phyloP scores from a whole-genome alignment of 2,797 vertebrate species.

The Ctenopoma multispine region DNA sequence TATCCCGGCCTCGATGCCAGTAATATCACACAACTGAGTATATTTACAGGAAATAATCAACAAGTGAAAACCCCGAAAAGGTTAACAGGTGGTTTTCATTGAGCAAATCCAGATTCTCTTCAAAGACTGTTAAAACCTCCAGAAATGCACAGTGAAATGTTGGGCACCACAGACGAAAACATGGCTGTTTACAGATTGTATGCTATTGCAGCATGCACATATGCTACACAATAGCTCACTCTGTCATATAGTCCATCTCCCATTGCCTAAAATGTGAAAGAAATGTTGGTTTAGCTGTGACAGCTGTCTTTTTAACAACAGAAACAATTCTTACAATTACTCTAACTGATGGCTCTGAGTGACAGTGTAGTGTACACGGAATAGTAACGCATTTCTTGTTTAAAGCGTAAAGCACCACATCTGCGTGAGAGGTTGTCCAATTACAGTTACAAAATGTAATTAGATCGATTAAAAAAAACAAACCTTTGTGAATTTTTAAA shows the following conservation, averaged over 20 bases:
- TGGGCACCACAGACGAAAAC: not conserved
- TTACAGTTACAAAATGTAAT: not conserved
- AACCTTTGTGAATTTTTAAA: constrained; percentile 6
- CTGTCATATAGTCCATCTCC: not conserved
- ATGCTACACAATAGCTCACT: not conserved
- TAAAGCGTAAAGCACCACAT: not conserved
- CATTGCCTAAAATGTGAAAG: not conserved
- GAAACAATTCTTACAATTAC: constrained; percentile 5
- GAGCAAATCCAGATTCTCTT: not conserved
- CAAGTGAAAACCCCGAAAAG: not conserved
- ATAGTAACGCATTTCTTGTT: constrained; percentile 19
- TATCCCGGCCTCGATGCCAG: constrained; percentile 9
- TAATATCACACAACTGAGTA: constrained; percentile 1
- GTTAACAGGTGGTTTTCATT: not conserved
- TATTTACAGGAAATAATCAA: not conserved
- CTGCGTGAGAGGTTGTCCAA: not conserved
- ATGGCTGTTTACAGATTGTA: not conserved
- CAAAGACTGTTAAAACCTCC: too few species aligned
- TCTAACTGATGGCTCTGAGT: not conserved
- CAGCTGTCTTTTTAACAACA: not conserved
- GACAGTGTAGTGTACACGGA: not conserved
- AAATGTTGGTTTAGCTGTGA: not conserved
- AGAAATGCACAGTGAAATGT: not conserved
- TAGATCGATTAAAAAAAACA: not conserved
- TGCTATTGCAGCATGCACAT: not conserved